phyloP scores from a whole-genome alignment of 1,140 invertebrate genomes.

The Calliphora vicina region DNA sequence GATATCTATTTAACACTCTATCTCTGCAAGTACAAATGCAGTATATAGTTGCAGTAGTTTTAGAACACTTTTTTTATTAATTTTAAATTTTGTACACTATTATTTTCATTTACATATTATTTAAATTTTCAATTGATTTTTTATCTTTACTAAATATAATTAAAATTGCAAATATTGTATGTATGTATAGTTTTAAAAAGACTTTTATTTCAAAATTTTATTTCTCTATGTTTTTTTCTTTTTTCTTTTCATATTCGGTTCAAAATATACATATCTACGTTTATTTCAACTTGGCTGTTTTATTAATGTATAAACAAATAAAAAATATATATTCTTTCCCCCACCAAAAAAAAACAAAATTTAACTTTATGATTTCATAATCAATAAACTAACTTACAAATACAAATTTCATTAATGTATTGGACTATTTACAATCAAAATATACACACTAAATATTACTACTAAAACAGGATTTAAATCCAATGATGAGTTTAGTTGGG shows the following conservation, averaged over 20 bases:
- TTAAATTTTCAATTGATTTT: neutral
- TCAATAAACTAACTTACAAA: slow-evolving; percentile 19
- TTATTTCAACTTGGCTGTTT: slow-evolving; percentile 40
- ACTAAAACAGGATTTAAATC: slow-evolving; percentile 58
- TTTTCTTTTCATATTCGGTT: slow-evolving; percentile 37
- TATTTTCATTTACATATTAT: neutral
- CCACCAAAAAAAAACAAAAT: slow-evolving; percentile 26
- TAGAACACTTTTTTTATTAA: neutral
- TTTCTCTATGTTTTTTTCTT: slow-evolving; percentile 36
- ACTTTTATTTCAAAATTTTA: slow-evolving; percentile 33
- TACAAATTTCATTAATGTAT: slow-evolving; percentile 16
- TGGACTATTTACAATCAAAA: neutral
- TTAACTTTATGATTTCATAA: slow-evolving; percentile 18
- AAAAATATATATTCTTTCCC: slow-evolving; percentile 15
- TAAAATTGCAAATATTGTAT: neutral
- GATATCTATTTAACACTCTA: neutral
- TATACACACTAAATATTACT: neutral
- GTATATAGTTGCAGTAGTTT: neutral
- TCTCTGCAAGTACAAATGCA: neutral
- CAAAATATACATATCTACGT: slow-evolving; percentile 35
- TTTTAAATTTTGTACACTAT: neutral
- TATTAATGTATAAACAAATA: slow-evolving; percentile 37
- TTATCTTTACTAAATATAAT: neutral
- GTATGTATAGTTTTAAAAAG: neutral
- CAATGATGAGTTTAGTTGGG: slow-evolving; percentile 63